Base-by-base conservation (phyloP, 2,888 invertebrate species). In the Lamproptera curius region DNA sequence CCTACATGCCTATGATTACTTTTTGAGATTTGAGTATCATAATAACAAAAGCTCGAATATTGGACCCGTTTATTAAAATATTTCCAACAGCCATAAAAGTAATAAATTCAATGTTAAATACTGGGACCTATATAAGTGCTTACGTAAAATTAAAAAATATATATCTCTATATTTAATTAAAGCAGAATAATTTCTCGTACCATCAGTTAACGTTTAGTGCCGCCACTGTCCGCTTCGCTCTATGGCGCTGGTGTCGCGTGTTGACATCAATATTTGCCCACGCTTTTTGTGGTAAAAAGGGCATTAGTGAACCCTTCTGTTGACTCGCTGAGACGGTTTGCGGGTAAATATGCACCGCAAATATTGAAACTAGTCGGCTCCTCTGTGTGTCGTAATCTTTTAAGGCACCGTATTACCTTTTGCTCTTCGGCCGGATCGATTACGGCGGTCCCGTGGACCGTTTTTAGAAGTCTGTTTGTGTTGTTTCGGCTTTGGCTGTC, bases 251-350 rank as follows among this genome's bases (percentile, higher is more conserved):
- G 62, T 55, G 63, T 62, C 69, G 68, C 62, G 67, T 70, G 63
- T 72, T 70, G 71, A 67, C 58, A 58, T 70, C 70, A 74, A 75
- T 82, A 72, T 84, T 82, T 83, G 75, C 68, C 69, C 56, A 74
- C 66, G 75, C 81, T 82, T 84, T 84, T 84, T 85, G 78, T 82
- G 64, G 77, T 81, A 84, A 85, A 85, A 85, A 84, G 84, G 83
- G 81, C 86, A 86, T 85, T 86, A 84, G 81, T 77, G 82, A 81
- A 79, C 86, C 87, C 85, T 85, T 84, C 71, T 86, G 79, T 86
- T 83, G 76, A 72, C 78, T 59, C 70, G 67, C 72, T 63, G 72
- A 76, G 86, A 76, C 84, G 81, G 85, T 86, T 86, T 84, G 74
- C 83, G 71, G 81, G 87, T 86, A 80, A 81, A 85, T 81, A 83